Evolutionary conservation across 2,797 vertebrate species (phyloP).

Genomic region (Eutrigla gurnardus): DNA sequence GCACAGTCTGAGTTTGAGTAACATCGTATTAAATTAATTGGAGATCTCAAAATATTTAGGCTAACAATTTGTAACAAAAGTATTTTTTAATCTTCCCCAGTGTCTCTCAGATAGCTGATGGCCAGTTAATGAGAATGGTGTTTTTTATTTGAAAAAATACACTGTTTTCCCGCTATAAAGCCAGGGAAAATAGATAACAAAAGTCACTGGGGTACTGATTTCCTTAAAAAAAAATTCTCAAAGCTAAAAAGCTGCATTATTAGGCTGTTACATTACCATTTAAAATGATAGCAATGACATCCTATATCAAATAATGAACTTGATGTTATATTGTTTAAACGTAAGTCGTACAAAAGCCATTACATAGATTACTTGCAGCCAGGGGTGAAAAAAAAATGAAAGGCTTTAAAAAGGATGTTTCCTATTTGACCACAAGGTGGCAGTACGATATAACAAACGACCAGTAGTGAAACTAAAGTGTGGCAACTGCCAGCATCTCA

Average conservation of each 20-base stretch:
- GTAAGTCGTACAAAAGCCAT: not conserved
- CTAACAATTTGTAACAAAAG: not conserved
- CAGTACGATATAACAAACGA: slow-evolving; percentile 47
- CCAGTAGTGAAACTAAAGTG: not conserved
- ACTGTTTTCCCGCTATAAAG: not conserved
- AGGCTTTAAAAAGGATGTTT: not conserved
- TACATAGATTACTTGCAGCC: not conserved
- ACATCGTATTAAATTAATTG: not conserved
- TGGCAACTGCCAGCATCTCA: slow-evolving; percentile 8
- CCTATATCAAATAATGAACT: not conserved
- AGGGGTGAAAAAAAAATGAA: not conserved
- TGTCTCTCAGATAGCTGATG: slow-evolving; percentile 4
- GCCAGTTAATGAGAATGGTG: slow-evolving; percentile 13
- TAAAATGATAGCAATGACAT: not conserved
- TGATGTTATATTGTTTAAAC: not conserved
- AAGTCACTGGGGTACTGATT: not conserved
- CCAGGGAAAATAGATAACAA: not conserved
- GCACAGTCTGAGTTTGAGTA: too few species aligned
- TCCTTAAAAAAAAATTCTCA: not conserved
- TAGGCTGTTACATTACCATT: not conserved
- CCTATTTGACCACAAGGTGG: slow-evolving; percentile 68
- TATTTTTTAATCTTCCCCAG: not conserved
- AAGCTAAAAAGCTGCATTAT: not conserved
- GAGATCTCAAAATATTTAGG: not conserved
- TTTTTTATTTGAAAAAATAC: slow-evolving; percentile 14